Evolutionary conservation across 2,797 vertebrate species (phyloP).

Genomic region (Parauchenoglanis punctatus): DNA sequence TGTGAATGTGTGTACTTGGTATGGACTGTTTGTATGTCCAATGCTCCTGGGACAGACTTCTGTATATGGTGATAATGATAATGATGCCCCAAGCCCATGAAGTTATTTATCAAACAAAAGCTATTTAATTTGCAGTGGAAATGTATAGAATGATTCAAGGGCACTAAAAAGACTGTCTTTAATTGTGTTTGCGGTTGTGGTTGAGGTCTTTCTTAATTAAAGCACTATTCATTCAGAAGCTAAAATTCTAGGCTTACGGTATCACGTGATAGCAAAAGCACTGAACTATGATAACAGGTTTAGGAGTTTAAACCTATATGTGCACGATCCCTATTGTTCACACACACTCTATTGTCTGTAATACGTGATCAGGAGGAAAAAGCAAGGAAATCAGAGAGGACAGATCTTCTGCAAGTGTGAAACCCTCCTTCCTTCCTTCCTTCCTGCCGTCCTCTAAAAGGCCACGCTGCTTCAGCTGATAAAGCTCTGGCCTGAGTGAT

Average conservation of each 20-base stretch:
- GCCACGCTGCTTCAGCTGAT: slow-evolving; percentile 28
- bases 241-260: not conserved
- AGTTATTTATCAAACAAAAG: not conserved
- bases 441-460: slow-evolving; percentile 41
- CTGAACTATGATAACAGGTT: not conserved
- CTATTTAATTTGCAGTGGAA: not conserved
- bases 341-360: slow-evolving; percentile 1
- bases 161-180: not conserved
- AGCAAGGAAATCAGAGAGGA: slow-evolving; percentile 25
- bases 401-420: slow-evolving; percentile 36
- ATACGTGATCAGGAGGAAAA: slow-evolving; percentile 29
- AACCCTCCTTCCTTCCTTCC: slow-evolving; percentile 51
- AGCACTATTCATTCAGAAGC: not conserved
- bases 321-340: not conserved
- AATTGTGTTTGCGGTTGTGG: not conserved
- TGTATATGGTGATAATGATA: too few species aligned
- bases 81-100: not conserved
- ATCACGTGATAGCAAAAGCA: not conserved
- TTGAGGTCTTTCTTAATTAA: not conserved
- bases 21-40: not conserved
- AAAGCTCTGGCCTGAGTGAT: slow-evolving; percentile 24
- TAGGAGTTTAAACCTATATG: not conserved
- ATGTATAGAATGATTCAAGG: not conserved
- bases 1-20: not conserved
- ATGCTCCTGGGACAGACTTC: not conserved